These are phyloP conservation scores for Semibalanus balanoides DNA, from an alignment of 1,140 invertebrate genomes.

Conservation along the genomic window DNA sequence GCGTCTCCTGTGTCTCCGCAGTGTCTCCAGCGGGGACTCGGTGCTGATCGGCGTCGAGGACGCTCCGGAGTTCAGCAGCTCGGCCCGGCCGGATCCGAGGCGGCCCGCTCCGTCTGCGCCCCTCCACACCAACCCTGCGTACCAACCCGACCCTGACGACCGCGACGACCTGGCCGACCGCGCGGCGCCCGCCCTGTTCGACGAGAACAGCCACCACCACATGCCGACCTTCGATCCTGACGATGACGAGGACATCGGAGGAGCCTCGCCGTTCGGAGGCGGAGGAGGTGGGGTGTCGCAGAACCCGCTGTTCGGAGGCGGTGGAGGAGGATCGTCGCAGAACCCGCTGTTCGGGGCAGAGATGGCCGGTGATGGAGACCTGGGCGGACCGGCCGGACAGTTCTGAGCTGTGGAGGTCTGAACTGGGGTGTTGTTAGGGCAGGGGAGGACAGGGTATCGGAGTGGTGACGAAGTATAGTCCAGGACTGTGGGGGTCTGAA, in stretches of 20 bases:
- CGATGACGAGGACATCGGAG: not conserved
- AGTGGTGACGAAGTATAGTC: too few species aligned
- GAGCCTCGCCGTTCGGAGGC: not conserved
- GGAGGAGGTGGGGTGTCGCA: too few species aligned
- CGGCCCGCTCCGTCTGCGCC: not conserved
- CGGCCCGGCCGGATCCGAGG: too few species aligned
- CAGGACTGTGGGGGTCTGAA: too few species aligned
- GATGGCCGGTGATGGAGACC: not conserved
- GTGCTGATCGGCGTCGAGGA: slow-evolving; percentile 47
- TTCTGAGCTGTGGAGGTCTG: too few species aligned
- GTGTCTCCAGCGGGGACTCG: slow-evolving; percentile 42
- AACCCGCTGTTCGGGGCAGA: not conserved
- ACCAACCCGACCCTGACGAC: not conserved
- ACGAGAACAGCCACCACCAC: not conserved
- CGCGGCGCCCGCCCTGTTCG: not conserved
- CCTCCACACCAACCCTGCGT: too few species aligned
- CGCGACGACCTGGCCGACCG: not conserved
- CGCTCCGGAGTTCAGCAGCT: slow-evolving; percentile 38
- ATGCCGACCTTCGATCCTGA: not conserved
- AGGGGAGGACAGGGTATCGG: too few species aligned
- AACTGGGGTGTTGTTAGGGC: too few species aligned
- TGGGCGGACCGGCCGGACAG: too few species aligned
- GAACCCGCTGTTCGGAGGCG: not conserved
- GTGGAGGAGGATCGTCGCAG: too few species aligned
- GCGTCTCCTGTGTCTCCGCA: too few species aligned